Evolutionary conservation across 2,797 vertebrate species (phyloP), one percentile per base, ranked within the genome.

Genomic region (Typhlichthys eigenmanni): DNA sequence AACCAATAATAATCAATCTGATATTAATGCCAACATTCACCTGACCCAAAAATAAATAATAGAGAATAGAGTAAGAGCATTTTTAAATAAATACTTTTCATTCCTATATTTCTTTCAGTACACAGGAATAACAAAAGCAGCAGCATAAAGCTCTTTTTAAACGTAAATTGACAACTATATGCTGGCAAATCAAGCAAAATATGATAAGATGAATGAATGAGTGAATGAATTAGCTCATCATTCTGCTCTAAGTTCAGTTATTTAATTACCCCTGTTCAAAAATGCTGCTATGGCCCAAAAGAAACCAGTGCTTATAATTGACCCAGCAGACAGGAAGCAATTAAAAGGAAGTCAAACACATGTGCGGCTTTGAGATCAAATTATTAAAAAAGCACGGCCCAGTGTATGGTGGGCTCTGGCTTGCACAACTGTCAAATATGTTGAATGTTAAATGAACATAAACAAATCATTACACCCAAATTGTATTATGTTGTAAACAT

Each of bases 361-460:
- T 75, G 82, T 88, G 83, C 81, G 81, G 80, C 84, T 89, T 81
- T 69, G 71, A 89, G 89, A 90, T 89, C 84, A 85, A 79, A 86
- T 89, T 85, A 29, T 73, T 82, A 82, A 82, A 77, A 84, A 88
- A 75, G 60, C 78, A 82, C 75, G 77, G 78, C 82, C 82, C 75
- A 73, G 63, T 60, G 70, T 79, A 68, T 58, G 75, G 69, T 73
- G 76, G 80, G 82, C 79, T 90, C 91, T 94, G 92, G 92, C 73
- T 91, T 92, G 78, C 89, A 90, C 89, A 91, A 93, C 91, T 92
- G 92, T 94, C 92, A 93, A 88, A 91, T 87, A 87, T 85, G 79
- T 87, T 86, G 85, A 91, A 88, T 85, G 86, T 88, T 88, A 87
- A 89, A 89, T 85, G 83, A 86, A 80, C 71, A 69, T 92, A 94